phyloP scores from a whole-genome alignment of 2,113 vertebrate genomes.

The Daubentonia madagascariensis region DNA sequence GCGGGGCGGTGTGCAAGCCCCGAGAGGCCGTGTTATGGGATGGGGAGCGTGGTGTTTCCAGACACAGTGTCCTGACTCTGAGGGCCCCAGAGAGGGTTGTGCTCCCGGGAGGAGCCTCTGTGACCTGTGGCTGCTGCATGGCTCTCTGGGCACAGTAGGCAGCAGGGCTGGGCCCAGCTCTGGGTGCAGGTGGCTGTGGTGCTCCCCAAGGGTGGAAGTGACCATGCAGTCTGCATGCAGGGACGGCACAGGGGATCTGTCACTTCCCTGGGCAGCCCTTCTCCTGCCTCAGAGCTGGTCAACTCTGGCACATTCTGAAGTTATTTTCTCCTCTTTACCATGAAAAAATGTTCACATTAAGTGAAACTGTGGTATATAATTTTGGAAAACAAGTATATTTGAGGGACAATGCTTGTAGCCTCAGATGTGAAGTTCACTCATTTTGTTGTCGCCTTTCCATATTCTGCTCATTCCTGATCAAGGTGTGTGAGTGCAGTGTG shows the following conservation, averaged over 20 bases:
- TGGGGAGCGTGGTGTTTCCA: background rate
- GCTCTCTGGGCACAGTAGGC: background rate
- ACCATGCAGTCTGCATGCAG: rapidly evolving
- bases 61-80: background rate
- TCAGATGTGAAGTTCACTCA: too few relatives aligned
- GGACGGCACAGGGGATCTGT: background rate
- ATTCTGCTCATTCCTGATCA: background rate
- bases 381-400: background rate
- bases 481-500: too few relatives aligned
- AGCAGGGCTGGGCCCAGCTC: background rate
- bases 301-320: background rate
- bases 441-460: background rate
- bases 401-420: background rate
- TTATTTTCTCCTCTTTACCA: background rate
- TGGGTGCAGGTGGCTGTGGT: background rate
- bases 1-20: background rate
- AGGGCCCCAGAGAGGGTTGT: background rate
- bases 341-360: background rate
- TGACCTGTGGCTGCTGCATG: rapidly evolving
- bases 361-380: background rate
- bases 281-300: background rate
- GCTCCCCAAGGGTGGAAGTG: rapidly evolving
- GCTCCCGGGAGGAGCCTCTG: background rate
- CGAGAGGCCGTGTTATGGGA: rapidly evolving
- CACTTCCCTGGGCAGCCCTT: background rate